Base-by-base conservation (phyloP, 2,797 vertebrate genomes). In the Choloepus didactylus region DNA sequence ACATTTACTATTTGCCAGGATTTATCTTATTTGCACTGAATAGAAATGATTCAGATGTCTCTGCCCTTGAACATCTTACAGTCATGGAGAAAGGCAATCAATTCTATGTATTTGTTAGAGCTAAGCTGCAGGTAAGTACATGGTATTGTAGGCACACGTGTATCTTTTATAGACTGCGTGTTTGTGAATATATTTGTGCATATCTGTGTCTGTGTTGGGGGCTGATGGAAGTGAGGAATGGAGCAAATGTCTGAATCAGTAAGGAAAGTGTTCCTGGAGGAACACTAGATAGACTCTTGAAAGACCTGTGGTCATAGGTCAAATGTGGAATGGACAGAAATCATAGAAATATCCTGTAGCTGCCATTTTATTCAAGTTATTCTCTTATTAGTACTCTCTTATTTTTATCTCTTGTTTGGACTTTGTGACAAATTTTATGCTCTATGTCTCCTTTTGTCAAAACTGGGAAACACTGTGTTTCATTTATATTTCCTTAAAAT, bases 21-120 rank as follows among this genome's bases (percentile, higher is more conserved):
- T 60, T 90, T 46, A 85, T 85, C 21, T 46, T 90, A 87, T 29
- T 75, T 85, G 4, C 49, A 88, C 23, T 96, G 41, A 92, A 59
- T 23, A 73, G 87, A 84, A 23, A 60, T 77, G 49, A 59, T 25
- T 85, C 12, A 88, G 64, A 31, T 87, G 15, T 91, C 2, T 8
- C 41, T 94, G 23, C 9, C 21, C 12, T 85, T 44, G 15, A 89
- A 75, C n/a, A 87, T 75, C 18, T 86, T 64, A 73, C 14, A 75
- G 76, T 51, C 25, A 62, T 19, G 82, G 64, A 73, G 56, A 89
- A 92, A 59, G 64, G 38, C 27, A 92, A 77, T 59, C n/a, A 75
- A 75, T 76, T 89, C 41, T 70, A 81, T 66, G 23, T 67, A 73
- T 38, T 76, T 62, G 35, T 89, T 93, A 87, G n/a, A 49, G 2